A percentile compares a stretch with the other conserved stretches of the same genome.
These are phyloP conservation scores for Rhyzopertha dominica DNA, from an alignment of 1,140 invertebrate genomes.

Conservation along the genomic window DNA sequence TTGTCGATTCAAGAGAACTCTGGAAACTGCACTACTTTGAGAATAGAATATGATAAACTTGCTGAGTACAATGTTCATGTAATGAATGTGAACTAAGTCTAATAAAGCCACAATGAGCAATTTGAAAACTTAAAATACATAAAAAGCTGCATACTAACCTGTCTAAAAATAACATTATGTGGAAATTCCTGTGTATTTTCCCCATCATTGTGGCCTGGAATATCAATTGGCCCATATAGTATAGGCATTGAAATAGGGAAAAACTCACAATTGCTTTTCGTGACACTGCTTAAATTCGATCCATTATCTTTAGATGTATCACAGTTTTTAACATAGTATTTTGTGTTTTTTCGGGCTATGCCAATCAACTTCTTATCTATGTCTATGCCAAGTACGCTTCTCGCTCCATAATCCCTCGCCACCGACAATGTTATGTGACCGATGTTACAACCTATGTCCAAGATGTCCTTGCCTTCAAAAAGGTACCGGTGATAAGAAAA, in stretches of 20 bases:
- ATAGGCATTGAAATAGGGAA: slow-evolving; percentile 84
- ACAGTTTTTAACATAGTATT: slow-evolving; percentile 64
- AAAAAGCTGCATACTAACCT: too few relatives aligned
- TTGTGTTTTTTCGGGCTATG: slow-evolving; percentile 74
- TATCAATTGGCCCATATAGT: slow-evolving; percentile 71
- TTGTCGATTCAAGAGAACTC: too few relatives aligned
- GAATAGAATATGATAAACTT: too few relatives aligned
- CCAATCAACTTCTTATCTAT: slow-evolving; percentile 87
- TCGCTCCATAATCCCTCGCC: slow-evolving; percentile 78
- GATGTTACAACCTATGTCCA: slow-evolving; percentile 98
- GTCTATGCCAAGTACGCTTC: slow-evolving; percentile 87
- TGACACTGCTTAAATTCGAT: slow-evolving; percentile 8
- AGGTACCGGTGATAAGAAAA: slow-evolving; percentile 75
- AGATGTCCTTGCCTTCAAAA: slow-evolving; percentile 84
- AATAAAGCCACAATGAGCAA: too few relatives aligned
- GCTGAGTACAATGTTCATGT: too few relatives aligned
- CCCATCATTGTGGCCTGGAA: slow-evolving; percentile 53
- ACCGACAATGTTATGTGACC: slow-evolving; percentile 88
- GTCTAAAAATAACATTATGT: slow-evolving; percentile 79
- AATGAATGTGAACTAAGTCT: too few relatives aligned
- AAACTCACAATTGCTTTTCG: slow-evolving; percentile 49
- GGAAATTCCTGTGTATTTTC: slow-evolving; percentile 63
- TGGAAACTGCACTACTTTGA: too few relatives aligned
- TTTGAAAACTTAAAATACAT: too few relatives aligned
- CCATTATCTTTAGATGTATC: slow-evolving; percentile 23